Evolutionary conservation across 1,140 invertebrate species (phyloP), one percentile per base, ranked within the genome.

Genomic region (Panonychus citri): DNA sequence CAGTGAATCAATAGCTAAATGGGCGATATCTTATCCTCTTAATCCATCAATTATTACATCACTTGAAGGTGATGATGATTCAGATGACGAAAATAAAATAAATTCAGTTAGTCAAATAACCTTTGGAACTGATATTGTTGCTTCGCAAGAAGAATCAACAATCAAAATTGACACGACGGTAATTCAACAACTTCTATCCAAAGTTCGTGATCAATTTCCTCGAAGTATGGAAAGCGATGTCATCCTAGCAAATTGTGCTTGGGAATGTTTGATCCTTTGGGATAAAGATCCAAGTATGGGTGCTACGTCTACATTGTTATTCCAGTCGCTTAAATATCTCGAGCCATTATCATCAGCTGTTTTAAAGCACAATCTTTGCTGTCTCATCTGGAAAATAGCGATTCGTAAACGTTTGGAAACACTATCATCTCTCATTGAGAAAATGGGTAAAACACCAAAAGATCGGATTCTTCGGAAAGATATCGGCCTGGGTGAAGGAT

Each of bases 201-300:
- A 64, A 27, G 59, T 63, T 15, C 52, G 58, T 7, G 51, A 40
- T 17, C 59, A 59, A 48, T 90, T 91, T 67, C 86, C 86, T 1
- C 79, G 85, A 56, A 90, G 85, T 69, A 73, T 90, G 37, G 77
- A 81, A 26, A 76, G 79, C 30, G 79, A 81, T 63, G 77, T 81
- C 34, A 67, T 93, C 28, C 69, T 90, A 37, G 77, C 80, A 13
- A 87, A 90, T 68, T 79, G 89, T 72, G 79, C 78, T 62, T 93
- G 87, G 88, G 85, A 91, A 66, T 86, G 84, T 69, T 77, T 82
- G 56, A 75, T 82, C 59, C 75, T 76, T 53, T 93, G 87, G 87
- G 81, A 82, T 66, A 84, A 81, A 68, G 77, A 58, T n/a, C 56
- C 56, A 28, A 30, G 37, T 17, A 39, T 53, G 15, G 13, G 25